Base-by-base conservation (phyloP, 2,113 vertebrate species). In the Sphyrna mokarran region DNA sequence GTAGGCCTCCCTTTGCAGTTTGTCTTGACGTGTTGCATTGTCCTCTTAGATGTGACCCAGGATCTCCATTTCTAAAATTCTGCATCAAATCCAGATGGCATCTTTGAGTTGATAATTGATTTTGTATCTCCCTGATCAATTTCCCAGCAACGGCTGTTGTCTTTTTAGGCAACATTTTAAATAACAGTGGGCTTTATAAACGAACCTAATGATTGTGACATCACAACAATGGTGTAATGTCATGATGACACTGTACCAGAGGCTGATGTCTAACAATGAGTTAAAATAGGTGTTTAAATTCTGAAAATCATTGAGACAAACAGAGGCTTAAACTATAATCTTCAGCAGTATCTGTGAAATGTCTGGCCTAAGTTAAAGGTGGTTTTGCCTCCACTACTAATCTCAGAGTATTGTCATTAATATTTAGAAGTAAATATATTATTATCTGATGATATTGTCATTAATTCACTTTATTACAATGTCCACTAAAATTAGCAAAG, bases 171-270 rank as follows among this genome's bases (percentile, higher is more conserved):
- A 48, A 20, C 23, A 66, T 93, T 8, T 70, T 54, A 95, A 72
- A 72, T 43, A 48, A 48, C 40, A 33, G 43, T 90, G 68, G 10
- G 68, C 0, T 95, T 43, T 48, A 26, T 66, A 95, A 68, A 48
- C 54, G 13, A 95, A 95, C 68, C 33, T 18, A 72, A 54, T 48
- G 69, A 76, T 95, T 95, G 94, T 95, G 94, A 95, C 43, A 18
- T 95, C 94, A 72, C 68, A 70, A 95, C 68, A 70, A 72, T 40
- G 37, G 22, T 48, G 69, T 95, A 76, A 54, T 29, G 26, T 95
- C 94, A 95, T 43, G 66, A 68, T 23, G 18, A 70, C 68, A 95
- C 29, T 54, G 87, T 89, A 23, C 14, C 94, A 69, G 43, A 86
- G 40, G 58, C 58, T 94, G 40, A 20, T 76, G 43, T 54, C 43